Percentiles rank a stretch among this genome's conserved stretches.
phyloP scores from a whole-genome alignment of 2,113 vertebrate genomes.

The Piprites chloris region DNA sequence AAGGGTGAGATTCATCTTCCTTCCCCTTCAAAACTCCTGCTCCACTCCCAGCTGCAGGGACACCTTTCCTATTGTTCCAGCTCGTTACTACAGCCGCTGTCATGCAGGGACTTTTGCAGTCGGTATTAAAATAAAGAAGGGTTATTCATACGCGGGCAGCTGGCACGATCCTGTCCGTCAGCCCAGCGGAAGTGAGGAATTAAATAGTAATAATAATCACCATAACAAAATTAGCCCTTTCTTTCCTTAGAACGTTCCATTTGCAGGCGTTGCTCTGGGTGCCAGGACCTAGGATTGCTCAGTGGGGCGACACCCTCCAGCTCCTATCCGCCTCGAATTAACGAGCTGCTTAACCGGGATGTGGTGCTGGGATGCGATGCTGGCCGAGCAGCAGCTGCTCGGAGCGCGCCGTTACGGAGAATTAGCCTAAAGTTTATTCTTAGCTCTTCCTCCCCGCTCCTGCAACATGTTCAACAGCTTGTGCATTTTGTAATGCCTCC shows the following conservation, averaged over 20 bases:
- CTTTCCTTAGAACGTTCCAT: neutral
- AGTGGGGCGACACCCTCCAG: neutral
- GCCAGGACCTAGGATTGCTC: neutral
- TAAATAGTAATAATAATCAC: slow-evolving; percentile 36
- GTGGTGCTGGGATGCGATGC: neutral
- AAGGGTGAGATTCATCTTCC: neutral
- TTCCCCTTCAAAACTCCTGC: neutral
- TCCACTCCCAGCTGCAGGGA: neutral
- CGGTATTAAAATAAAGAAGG: neutral
- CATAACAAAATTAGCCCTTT: slow-evolving; percentile 28
- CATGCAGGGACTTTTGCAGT: neutral
- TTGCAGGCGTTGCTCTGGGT: neutral
- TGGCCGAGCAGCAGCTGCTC: slow-evolving; percentile 46
- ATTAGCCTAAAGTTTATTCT: slow-evolving; percentile 79
- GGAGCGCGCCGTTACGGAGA: slow-evolving; percentile 17
- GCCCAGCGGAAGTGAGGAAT: neutral
- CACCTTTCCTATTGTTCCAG: neutral
- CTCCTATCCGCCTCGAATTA: neutral
- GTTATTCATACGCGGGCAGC: neutral
- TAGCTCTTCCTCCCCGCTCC: slow-evolving; percentile 70
- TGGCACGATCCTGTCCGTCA: neutral
- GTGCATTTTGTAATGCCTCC: slow-evolving; percentile 77
- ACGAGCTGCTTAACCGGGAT: slow-evolving; percentile 29
- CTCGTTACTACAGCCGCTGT: neutral
- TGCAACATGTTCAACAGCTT: slow-evolving; percentile 78